A percentile compares a stretch with the other conserved stretches of the same genome.
These are phyloP conservation scores for Endomychus coccineus DNA, from an alignment of 2,888 invertebrate species.

Conservation along the genomic window DNA sequence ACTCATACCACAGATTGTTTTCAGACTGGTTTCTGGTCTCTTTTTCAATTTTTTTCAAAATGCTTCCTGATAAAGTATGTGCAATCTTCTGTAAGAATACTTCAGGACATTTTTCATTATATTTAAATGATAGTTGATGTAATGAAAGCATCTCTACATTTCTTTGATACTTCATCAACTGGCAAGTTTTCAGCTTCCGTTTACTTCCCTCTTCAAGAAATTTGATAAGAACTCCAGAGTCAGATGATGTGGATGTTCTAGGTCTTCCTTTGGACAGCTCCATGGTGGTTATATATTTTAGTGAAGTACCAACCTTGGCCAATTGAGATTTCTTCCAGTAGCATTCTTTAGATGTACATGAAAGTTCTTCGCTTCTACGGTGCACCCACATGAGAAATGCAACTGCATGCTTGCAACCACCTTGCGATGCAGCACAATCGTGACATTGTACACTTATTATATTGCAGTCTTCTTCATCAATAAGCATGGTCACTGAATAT, in stretches of 20 bases:
- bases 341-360: not conserved
- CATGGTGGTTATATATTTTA: not conserved
- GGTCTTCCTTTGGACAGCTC: no score
- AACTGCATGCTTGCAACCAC: constrained; percentile 7
- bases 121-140: constrained; percentile 3
- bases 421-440: not conserved
- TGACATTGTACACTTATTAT: not conserved
- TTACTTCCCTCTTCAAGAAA: constrained; percentile 17
- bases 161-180: constrained; percentile 18
- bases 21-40: not conserved
- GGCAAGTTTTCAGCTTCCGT: constrained; percentile 17
- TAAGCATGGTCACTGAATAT: not conserved
- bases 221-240: constrained; percentile 7
- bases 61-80: no score
- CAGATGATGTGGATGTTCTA: no score
- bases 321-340: not conserved
- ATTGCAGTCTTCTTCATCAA: not conserved
- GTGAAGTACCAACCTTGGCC: not conserved
- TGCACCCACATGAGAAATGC: constrained; percentile 14
- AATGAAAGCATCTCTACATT: no score
- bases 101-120: not conserved
- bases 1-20: constrained; percentile 1
- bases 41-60: no score
- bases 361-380: constrained; percentile 12
- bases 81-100: not conserved